Percentiles rank a stretch among this genome's conserved stretches.
These are phyloP conservation scores for Paratilapia polleni DNA, from an alignment of 2,113 vertebrate genomes.

Conservation along the genomic window DNA sequence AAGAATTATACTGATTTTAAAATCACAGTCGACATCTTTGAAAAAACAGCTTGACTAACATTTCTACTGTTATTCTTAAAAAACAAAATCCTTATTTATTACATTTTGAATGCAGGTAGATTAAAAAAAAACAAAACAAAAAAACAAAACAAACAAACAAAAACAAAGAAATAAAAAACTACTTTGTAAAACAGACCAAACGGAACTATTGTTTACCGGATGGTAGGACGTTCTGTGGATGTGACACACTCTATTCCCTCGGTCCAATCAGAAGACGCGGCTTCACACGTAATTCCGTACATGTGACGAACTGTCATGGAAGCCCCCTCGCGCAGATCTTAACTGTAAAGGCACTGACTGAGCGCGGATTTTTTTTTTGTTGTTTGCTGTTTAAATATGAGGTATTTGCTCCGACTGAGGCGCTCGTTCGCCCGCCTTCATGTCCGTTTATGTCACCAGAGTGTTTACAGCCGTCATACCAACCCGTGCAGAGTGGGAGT, in stretches of 20 bases:
- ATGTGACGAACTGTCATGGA: conserved; percentile 68
- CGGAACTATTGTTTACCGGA: background rate
- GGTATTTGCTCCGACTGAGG: conserved; percentile 47
- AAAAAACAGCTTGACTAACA: too few relatives aligned
- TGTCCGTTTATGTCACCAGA: conserved; percentile 69
- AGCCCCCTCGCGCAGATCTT: conserved; percentile 16
- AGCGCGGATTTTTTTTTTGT: background rate
- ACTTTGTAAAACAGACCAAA: background rate
- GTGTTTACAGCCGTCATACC: conserved; percentile 71
- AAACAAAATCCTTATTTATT: background rate
- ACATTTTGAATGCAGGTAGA: background rate
- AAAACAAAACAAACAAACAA: background rate
- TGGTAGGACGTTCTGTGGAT: background rate
- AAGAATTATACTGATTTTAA: too few relatives aligned
- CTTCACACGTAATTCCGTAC: conserved; percentile 30
- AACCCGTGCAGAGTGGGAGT: conserved; percentile 56
- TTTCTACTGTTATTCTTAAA: background rate
- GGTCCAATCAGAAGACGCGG: conserved; percentile 65
- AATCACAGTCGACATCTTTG: too few relatives aligned
- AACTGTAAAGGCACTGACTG: background rate
- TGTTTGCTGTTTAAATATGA: conserved; percentile 47
- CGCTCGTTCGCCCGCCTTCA: conserved; percentile 38
- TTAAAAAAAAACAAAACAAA: background rate
- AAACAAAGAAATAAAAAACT: background rate
- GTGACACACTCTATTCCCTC: background rate